A percentile compares a stretch with the other conserved stretches of the same genome.
phyloP scores from a whole-genome alignment of 2,797 vertebrate species.

The Yasuhikotakia modesta region DNA sequence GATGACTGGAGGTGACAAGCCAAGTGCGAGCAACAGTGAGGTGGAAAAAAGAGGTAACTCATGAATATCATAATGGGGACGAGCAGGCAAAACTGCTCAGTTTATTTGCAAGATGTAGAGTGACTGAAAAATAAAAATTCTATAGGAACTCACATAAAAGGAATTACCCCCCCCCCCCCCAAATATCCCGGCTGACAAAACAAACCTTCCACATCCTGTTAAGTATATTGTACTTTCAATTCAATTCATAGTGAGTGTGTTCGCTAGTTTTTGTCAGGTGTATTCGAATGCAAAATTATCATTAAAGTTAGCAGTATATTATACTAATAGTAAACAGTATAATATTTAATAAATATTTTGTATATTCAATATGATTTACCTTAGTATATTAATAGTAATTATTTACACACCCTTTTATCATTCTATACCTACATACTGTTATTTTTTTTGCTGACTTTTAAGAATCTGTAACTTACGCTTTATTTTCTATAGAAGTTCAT shows the following conservation, averaged over 20 bases:
- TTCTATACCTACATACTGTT: neutral
- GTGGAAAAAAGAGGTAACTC: slow-evolving; percentile 47
- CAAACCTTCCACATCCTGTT: slow-evolving; percentile 19
- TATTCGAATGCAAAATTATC: neutral
- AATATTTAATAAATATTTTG: too few species aligned
- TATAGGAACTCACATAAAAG: slow-evolving; percentile 30
- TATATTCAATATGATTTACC: too few species aligned
- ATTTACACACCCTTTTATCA: neutral
- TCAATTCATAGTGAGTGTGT: neutral
- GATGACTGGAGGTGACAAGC: slow-evolving; percentile 51
- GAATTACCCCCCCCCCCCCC: neutral
- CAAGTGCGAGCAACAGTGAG: slow-evolving; percentile 38
- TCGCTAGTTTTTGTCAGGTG: neutral
- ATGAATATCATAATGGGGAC: slow-evolving; percentile 55
- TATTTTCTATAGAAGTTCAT: neutral
- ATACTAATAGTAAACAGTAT: too few species aligned
- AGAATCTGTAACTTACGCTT: neutral
- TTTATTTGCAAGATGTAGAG: slow-evolving; percentile 47
- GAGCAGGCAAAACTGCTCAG: slow-evolving; percentile 52
- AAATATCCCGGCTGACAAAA: slow-evolving; percentile 42
- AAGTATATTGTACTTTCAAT: slow-evolving; percentile 8
- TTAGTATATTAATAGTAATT: neutral
- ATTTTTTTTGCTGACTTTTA: neutral
- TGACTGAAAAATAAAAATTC: slow-evolving; percentile 34
- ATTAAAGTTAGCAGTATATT: neutral